Conservation (phyloP, 2,888 invertebrate species). For the Erannis defoliaria region DNA sequence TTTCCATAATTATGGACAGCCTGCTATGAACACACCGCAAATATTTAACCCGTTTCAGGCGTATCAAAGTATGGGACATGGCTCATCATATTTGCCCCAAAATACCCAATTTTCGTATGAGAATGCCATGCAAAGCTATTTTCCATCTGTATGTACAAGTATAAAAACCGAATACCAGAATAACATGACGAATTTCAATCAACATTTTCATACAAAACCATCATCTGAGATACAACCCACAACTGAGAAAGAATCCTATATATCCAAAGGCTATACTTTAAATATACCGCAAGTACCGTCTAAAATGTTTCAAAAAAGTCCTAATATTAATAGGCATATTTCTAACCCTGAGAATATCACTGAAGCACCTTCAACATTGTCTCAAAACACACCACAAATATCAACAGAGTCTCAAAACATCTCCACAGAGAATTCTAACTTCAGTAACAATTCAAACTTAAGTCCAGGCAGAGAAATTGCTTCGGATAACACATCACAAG, state of each 20-base stretch:
- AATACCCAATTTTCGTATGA: constrained; percentile 52
- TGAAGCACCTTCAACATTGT: neutral
- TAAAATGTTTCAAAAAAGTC: constrained; percentile 8
- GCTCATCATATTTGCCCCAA: constrained; percentile 54
- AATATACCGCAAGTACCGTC: constrained; percentile 49
- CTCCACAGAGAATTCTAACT: neutral
- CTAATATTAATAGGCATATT: neutral
- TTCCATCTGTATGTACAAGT: constrained; percentile 7
- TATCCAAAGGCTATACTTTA: constrained; percentile 10
- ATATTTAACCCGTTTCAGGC: constrained; percentile 61
- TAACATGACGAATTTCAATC: constrained; percentile 14
- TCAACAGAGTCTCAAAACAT: neutral
- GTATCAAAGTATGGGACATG: constrained; percentile 60
- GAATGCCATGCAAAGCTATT: constrained; percentile 36
- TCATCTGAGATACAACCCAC: neutral
- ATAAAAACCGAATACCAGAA: constrained; percentile 4
- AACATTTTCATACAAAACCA: constrained; percentile 5
- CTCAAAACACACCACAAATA: neutral
- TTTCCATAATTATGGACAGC: constrained; percentile 60
- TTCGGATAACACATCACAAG: neutral
- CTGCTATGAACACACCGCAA: constrained; percentile 55
- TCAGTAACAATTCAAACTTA: neutral
- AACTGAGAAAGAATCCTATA: neutral
- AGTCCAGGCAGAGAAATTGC: neutral
- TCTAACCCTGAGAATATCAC: constrained; percentile 1